Conservation (phyloP, 2,888 invertebrate species). For the Troglohyphantes excavatus region DNA sequence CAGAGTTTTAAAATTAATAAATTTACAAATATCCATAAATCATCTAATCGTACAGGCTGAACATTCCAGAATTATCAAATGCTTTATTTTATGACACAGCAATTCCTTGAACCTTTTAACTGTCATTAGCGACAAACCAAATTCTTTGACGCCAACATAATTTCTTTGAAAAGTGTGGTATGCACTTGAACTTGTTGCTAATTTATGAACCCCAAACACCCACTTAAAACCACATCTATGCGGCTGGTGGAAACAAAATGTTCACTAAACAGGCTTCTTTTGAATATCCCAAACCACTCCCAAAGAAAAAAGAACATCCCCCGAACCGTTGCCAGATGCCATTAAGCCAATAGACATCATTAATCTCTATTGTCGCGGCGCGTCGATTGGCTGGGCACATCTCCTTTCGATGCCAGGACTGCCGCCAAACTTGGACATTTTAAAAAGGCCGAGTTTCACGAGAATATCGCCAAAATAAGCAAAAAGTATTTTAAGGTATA, state of each 20-base stretch:
- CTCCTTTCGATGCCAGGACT: too few relatives aligned
- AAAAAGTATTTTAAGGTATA: too few relatives aligned
- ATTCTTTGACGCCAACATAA: not conserved
- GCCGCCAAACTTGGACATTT: too few relatives aligned
- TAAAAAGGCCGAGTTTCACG: too few relatives aligned
- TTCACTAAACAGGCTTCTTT: not conserved
- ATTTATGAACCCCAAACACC: not conserved
- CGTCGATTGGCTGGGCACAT: slow-evolving; percentile 2
- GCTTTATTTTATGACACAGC: too few relatives aligned
- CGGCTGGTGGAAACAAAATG: not conserved
- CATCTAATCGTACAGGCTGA: too few relatives aligned
- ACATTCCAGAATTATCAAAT: too few relatives aligned
- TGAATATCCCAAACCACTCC: not conserved
- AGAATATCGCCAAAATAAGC: too few relatives aligned
- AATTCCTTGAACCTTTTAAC: too few relatives aligned
- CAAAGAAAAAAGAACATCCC: slow-evolving; percentile 10
- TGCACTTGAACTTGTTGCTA: not conserved
- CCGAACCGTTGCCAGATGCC: slow-evolving; percentile 35
- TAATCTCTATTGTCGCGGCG: slow-evolving; percentile 31
- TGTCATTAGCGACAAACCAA: not conserved
- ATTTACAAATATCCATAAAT: too few relatives aligned
- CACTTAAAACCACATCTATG: not conserved
- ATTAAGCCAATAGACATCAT: slow-evolving; percentile 53
- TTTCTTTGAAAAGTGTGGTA: not conserved
- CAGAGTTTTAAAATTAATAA: too few relatives aligned